Conservation (phyloP, 2,888 invertebrate species). For the Omphaloscelis lunosa region DNA sequence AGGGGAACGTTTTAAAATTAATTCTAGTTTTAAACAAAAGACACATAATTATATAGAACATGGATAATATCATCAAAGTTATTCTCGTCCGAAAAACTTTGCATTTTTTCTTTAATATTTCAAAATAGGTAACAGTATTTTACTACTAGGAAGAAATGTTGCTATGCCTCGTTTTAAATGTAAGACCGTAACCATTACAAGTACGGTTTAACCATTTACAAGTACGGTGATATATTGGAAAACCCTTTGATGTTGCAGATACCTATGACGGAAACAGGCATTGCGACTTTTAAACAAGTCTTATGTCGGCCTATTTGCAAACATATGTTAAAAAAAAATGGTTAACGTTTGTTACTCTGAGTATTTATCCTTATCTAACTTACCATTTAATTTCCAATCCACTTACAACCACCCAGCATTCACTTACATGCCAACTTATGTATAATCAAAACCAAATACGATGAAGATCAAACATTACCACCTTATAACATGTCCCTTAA, state of each 20-base stretch:
- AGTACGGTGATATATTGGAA: no score
- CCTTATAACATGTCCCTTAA: conserved; percentile 45
- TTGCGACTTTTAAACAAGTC: no score
- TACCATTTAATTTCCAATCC: conserved; percentile 15
- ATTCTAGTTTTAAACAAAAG: neutral
- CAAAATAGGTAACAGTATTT: neutral
- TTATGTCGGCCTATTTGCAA: no score
- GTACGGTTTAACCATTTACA: no score
- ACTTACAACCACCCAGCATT: conserved; percentile 29
- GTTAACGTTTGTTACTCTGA: neutral
- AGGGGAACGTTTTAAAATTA: neutral
- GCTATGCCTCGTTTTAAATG: neutral
- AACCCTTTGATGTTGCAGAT: no score
- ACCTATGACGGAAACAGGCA: no score
- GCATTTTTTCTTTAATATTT: neutral
- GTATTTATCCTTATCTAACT: neutral
- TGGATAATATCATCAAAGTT: neutral
- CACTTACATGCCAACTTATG: conserved; percentile 55
- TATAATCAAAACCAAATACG: conserved; percentile 45
- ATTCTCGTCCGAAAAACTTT: neutral
- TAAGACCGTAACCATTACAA: neutral
- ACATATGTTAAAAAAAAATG: no score
- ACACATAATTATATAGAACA: no score
- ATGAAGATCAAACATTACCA: conserved; percentile 54
- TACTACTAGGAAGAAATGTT: neutral